Conservation (phyloP, 2,888 invertebrate species). For the Eupithecia inturbata region DNA sequence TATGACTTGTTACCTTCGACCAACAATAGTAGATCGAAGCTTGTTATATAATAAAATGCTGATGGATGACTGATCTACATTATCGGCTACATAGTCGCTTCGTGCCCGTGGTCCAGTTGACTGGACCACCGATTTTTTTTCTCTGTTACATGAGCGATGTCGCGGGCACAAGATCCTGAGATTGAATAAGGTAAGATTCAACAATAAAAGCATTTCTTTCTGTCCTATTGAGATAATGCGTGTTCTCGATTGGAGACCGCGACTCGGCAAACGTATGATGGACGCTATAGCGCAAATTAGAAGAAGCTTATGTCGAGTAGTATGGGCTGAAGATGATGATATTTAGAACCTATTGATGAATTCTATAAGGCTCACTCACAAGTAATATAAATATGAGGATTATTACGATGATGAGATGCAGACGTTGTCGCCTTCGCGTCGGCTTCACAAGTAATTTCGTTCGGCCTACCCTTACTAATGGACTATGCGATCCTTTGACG, state of each 20-base stretch:
- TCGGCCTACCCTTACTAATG: not conserved
- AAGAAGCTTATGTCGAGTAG: not conserved
- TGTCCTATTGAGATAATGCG: not conserved
- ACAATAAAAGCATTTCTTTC: not conserved
- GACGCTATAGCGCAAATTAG: not conserved
- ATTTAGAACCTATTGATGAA: not conserved
- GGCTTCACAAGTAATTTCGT: not conserved
- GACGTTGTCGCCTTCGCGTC: not conserved
- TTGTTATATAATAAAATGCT: too few relatives aligned
- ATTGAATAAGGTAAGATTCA: not conserved
- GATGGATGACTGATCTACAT: too few relatives aligned
- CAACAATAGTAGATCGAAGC: too few relatives aligned
- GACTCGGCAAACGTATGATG: not conserved
- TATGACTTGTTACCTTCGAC: too few relatives aligned
- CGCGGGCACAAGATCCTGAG: not conserved
- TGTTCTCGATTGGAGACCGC: too few relatives aligned
- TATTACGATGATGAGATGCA: not conserved
- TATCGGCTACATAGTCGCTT: too few relatives aligned
- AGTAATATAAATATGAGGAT: not conserved
- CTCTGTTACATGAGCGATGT: not conserved
- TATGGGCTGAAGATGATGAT: not conserved
- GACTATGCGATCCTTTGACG: not conserved
- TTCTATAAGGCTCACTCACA: not conserved
- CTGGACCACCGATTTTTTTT: too few relatives aligned
- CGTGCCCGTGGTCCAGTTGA: too few relatives aligned